Percentiles rank a stretch among this genome's conserved stretches.
phyloP scores from a whole-genome alignment of 2,113 vertebrate genomes.

The Hemicordylus capensis region DNA sequence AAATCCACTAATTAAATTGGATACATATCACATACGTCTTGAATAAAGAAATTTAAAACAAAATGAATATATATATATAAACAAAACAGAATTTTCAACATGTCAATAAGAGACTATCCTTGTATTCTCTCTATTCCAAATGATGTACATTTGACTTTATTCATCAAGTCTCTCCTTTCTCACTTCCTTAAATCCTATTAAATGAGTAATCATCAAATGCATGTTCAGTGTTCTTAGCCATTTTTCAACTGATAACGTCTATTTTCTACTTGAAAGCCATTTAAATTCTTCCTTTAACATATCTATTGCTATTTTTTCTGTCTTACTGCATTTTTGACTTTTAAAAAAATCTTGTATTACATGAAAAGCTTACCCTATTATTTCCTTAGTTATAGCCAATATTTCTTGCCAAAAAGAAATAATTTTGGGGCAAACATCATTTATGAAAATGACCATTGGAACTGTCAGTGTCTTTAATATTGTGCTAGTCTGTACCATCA shows the following conservation, averaged over 20 bases:
- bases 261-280: not conserved
- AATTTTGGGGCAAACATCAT: not conserved
- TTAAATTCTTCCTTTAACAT: not conserved
- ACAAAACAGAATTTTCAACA: no score
- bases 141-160: no score
- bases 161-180: no score
- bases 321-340: not conserved
- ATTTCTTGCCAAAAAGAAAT: not conserved
- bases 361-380: not conserved
- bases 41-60: no score
- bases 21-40: no score
- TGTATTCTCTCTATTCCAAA: no score
- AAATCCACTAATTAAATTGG: no score
- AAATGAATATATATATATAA: no score
- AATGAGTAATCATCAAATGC: no score
- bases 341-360: no score
- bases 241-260: not conserved
- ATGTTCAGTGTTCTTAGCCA: not conserved
- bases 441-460: not conserved
- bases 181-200: no score
- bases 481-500: not conserved
- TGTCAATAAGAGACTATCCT: no score
- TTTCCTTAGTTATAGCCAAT: not conserved
- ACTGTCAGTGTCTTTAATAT: not conserved
- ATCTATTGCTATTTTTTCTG: not conserved